A percentile compares a stretch with the other conserved stretches of the same genome.
Conservation (phyloP, 2,888 invertebrate species). For the Epinotia demarniana region DNA sequence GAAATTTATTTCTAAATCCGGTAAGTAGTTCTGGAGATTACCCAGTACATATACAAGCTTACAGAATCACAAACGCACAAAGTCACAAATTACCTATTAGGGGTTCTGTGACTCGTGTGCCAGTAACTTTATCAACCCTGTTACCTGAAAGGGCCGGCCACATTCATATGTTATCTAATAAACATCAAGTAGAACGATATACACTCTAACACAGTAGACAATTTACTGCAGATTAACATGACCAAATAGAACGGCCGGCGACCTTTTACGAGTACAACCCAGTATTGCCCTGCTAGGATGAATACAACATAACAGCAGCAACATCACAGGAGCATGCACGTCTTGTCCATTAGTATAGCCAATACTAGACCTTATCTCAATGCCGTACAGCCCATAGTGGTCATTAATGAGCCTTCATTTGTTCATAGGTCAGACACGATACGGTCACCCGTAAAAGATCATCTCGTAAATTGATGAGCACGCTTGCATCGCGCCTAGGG, state of each 20-base stretch:
- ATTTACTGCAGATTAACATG: not conserved
- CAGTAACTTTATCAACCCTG: no score
- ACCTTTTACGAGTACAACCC: not conserved
- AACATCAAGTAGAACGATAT: no score
- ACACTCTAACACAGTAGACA: no score
- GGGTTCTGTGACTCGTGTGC: no score
- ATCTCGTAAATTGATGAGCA: constrained; percentile 56
- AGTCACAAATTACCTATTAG: no score
- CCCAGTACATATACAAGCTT: no score
- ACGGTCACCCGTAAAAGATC: constrained; percentile 55
- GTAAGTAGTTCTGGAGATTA: no score
- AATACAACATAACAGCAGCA: not conserved
- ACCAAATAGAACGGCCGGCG: not conserved
- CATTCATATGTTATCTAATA: no score
- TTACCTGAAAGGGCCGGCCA: no score
- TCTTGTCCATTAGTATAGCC: not conserved
- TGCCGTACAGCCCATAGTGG: not conserved
- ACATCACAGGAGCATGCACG: not conserved
- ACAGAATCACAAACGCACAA: no score
- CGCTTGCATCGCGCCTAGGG: constrained; percentile 47
- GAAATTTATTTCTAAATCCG: no score
- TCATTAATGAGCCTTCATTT: constrained; percentile 8
- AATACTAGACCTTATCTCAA: not conserved
- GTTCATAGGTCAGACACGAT: constrained; percentile 15
- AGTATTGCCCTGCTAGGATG: not conserved